A percentile compares a stretch with the other conserved stretches of the same genome.
Conservation (phyloP, 2,888 invertebrate genomes). For the Chirona hameri region DNA sequence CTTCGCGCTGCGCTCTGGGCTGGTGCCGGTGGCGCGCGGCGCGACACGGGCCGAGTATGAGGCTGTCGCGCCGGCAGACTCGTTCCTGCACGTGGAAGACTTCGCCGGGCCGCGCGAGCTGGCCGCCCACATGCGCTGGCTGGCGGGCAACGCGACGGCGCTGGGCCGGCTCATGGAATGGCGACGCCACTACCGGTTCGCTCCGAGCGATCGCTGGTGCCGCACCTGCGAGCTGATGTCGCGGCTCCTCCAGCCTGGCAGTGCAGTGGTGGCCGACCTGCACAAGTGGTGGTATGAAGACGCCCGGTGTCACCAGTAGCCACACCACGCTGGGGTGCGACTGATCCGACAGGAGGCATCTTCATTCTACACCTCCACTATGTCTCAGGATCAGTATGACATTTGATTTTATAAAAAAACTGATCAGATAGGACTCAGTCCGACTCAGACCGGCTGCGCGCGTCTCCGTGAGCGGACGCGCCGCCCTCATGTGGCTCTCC, state of each 20-base stretch:
- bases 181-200: background rate
- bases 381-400: too few species aligned
- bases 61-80: conserved; percentile 29
- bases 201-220: background rate
- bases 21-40: conserved; percentile 33
- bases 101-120: conserved; percentile 29
- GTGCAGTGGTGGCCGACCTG: background rate
- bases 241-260: background rate
- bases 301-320: background rate
- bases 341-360: too few species aligned
- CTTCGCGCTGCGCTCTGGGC: background rate
- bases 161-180: background rate
- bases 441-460: too few species aligned
- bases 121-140: conserved; percentile 26
- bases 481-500: too few species aligned
- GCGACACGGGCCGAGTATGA: background rate
- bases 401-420: too few species aligned
- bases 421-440: too few species aligned
- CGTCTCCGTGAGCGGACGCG: too few species aligned
- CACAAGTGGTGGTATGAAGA: background rate
- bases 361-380: too few species aligned
- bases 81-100: conserved; percentile 34
- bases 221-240: background rate
- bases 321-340: too few species aligned
- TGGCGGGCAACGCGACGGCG: background rate